These are phyloP conservation scores for Craniophora ligustri DNA, from an alignment of 2,888 invertebrate species.

Conservation along the genomic window DNA sequence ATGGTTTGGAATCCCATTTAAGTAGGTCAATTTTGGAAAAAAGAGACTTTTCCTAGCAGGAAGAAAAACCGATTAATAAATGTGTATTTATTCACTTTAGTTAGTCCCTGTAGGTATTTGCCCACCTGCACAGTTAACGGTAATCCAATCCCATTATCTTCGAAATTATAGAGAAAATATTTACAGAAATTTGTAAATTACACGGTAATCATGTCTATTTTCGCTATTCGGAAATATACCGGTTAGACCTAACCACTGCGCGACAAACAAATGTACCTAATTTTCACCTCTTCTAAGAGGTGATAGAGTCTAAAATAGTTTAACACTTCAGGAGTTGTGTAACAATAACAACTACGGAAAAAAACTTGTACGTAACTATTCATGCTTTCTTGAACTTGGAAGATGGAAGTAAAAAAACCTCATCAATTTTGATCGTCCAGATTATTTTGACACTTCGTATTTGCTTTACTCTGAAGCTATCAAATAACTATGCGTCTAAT, in stretches of 20 bases:
- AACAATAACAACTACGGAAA: conserved; percentile 1
- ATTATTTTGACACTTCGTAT: background rate
- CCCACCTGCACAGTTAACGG: background rate
- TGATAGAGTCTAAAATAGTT: conserved; percentile 6
- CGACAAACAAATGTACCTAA: background rate
- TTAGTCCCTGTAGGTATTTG: no score
- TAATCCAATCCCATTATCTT: background rate
- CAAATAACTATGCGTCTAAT: background rate
- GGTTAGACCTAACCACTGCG: background rate
- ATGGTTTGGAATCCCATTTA: no score
- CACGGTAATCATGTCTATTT: conserved; percentile 2
- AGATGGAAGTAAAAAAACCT: conserved; percentile 23
- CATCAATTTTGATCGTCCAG: conserved; percentile 8
- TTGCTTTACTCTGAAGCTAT: background rate
- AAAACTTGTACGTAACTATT: background rate
- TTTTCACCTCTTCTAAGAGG: background rate
- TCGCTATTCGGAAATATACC: conserved; percentile 6
- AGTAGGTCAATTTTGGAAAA: no score
- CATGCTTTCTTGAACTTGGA: conserved; percentile 23
- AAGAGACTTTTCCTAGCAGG: no score
- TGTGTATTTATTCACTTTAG: no score
- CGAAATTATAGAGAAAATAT: conserved; percentile 3
- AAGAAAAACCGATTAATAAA: no score
- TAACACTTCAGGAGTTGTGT: background rate
- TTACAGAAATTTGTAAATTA: conserved; percentile 1